phyloP scores from a whole-genome alignment of 2,888 invertebrate species.

The Apamea crenata region DNA sequence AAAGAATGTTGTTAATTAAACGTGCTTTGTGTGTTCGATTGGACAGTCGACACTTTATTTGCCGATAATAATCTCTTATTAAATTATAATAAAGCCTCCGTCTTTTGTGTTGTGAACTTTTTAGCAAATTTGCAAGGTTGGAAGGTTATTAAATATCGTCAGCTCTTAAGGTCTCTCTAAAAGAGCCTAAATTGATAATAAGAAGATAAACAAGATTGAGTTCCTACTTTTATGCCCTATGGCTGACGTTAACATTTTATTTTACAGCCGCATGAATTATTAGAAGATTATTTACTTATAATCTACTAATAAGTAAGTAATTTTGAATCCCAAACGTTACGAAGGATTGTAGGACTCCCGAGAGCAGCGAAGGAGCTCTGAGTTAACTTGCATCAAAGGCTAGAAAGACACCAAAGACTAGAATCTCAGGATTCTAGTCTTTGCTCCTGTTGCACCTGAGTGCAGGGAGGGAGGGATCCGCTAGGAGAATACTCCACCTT shows the following conservation, averaged over 20 bases:
- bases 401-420: no score
- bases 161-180: background rate
- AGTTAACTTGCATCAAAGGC: no score
- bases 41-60: slow-evolving; percentile 35
- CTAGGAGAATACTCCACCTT: background rate
- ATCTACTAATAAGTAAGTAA: no score
- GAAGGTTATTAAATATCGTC: background rate
- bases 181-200: background rate
- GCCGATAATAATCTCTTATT: slow-evolving; percentile 24
- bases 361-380: background rate
- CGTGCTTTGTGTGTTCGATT: slow-evolving; percentile 7
- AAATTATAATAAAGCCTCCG: background rate
- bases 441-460: background rate
- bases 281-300: background rate
- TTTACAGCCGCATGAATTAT: background rate
- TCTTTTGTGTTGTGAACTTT: slow-evolving; percentile 26
- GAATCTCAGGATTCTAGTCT: background rate
- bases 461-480: no score
- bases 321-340: background rate
- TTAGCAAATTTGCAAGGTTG: slow-evolving; percentile 3
- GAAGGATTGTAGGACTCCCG: background rate
- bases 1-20: slow-evolving; percentile 35
- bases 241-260: background rate
- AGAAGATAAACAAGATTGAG: background rate
- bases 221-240: background rate